Percentiles rank a stretch among this genome's conserved stretches.
Conservation (phyloP, 2,797 vertebrate genomes). For the Leptoclinus maculatus region DNA sequence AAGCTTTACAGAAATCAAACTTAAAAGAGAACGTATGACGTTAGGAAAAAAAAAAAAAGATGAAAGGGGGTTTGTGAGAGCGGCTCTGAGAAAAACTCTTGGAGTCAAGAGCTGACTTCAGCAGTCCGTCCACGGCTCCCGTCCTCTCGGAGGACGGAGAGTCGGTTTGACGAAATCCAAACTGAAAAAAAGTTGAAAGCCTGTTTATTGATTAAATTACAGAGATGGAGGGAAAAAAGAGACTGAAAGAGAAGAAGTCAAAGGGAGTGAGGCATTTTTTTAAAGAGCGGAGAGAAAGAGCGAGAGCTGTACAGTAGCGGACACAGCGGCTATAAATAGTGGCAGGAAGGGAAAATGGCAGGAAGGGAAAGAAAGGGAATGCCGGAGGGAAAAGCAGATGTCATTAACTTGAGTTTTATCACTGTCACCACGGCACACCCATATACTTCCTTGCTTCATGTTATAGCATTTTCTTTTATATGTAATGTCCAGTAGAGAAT, state of each 20-base stretch:
- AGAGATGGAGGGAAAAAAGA: conserved; percentile 33
- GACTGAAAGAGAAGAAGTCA: conserved; percentile 27
- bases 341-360: conserved; percentile 36
- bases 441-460: conserved; percentile 34
- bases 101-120: conserved; percentile 60
- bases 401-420: conserved; percentile 71
- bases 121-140: conserved; percentile 57
- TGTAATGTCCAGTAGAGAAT: background rate
- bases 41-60: conserved; percentile 16
- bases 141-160: conserved; percentile 53
- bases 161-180: conserved; percentile 59
- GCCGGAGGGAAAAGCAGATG: conserved; percentile 65
- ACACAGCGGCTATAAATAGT: conserved; percentile 72
- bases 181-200: conserved; percentile 62
- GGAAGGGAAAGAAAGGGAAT: conserved; percentile 61
- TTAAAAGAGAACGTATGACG: conserved; percentile 72
- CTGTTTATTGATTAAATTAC: conserved; percentile 75
- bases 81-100: conserved; percentile 60
- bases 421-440: conserved; percentile 57
- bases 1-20: conserved; percentile 68
- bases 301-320: conserved; percentile 52
- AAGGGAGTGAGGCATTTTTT: conserved; percentile 39
- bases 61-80: conserved; percentile 62
- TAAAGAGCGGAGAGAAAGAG: conserved; percentile 45
- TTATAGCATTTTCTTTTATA: conserved; percentile 29